These are phyloP conservation scores for Isoperla grammatica DNA, from an alignment of 2,888 invertebrate genomes.

Conservation along the genomic window DNA sequence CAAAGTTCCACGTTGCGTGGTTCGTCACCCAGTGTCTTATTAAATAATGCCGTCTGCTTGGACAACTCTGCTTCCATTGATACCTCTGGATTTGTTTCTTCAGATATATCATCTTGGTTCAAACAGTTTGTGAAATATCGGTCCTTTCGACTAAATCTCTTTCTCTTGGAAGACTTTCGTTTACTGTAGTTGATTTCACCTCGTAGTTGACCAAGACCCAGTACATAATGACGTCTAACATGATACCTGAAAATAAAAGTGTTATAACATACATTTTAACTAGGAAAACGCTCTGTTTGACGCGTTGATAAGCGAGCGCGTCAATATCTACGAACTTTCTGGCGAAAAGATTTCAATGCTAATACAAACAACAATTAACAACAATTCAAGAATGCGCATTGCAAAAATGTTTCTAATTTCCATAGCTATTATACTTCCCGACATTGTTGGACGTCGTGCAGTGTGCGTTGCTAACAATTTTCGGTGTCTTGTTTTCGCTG, in stretches of 20 bases:
- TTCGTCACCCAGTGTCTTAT: slow-evolving; percentile 47
- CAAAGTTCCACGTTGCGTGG: slow-evolving; percentile 52
- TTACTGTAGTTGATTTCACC: slow-evolving; percentile 7
- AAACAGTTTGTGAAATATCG: slow-evolving; percentile 7
- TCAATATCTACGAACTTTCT: too few relatives aligned
- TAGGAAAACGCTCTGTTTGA: too few relatives aligned
- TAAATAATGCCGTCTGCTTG: slow-evolving; percentile 49
- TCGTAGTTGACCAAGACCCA: slow-evolving; percentile 24
- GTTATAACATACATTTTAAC: too few relatives aligned
- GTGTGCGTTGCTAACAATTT: too few relatives aligned
- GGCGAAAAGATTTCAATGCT: too few relatives aligned
- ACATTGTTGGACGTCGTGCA: too few relatives aligned
- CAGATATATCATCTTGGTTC: neutral
- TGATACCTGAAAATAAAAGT: slow-evolving; percentile 23
- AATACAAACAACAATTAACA: too few relatives aligned
- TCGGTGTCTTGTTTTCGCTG: too few relatives aligned
- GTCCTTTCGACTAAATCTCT: neutral
- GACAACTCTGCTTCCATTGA: slow-evolving; percentile 46
- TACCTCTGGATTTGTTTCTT: slow-evolving; percentile 1
- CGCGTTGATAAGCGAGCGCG: too few relatives aligned
- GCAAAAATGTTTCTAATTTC: too few relatives aligned
- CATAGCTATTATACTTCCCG: too few relatives aligned
- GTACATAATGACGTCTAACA: slow-evolving; percentile 25
- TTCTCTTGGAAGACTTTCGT: slow-evolving; percentile 14
- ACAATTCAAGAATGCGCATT: too few relatives aligned